These are phyloP conservation scores for Sylvia borin DNA, from an alignment of 2,797 vertebrate genomes.

Conservation along the genomic window DNA sequence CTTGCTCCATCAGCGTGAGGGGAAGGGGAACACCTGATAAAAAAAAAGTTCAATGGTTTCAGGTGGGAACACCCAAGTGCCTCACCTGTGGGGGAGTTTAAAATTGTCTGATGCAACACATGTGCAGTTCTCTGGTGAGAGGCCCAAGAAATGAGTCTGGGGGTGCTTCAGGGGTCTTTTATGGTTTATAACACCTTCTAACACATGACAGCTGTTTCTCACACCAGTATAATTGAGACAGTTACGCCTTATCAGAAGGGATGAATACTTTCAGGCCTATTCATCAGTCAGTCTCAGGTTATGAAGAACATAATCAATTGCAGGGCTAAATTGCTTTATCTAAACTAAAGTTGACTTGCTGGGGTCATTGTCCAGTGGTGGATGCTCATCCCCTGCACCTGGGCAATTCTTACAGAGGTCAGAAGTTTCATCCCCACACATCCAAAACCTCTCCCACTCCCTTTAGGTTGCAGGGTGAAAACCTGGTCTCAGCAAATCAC, in stretches of 20 bases:
- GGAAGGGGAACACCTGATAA: not conserved
- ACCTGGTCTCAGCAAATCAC: not conserved
- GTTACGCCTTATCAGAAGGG: not conserved
- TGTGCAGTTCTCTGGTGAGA: not conserved
- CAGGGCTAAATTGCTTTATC: not conserved
- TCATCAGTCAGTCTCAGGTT: not conserved
- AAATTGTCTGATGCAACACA: not conserved
- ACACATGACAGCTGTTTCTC: not conserved
- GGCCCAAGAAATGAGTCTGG: not conserved
- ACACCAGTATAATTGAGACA: not conserved
- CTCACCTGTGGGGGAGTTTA: not conserved
- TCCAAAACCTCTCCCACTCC: not conserved
- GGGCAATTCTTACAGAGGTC: not conserved
- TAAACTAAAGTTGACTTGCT: not conserved
- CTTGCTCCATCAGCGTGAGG: not conserved
- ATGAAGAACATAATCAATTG: no score
- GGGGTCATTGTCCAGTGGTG: accelerated
- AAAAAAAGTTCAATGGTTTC: not conserved
- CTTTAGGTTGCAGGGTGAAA: not conserved
- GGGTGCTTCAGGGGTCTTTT: not conserved
- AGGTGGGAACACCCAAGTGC: not conserved
- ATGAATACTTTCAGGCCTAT: not conserved
- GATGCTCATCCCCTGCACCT: not conserved
- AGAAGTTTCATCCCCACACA: not conserved
- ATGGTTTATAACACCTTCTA: not conserved